Evolutionary conservation across 2,888 invertebrate genomes (phyloP), one percentile per base, ranked within the genome.

Genomic region (Trissolcus japonicus): DNA sequence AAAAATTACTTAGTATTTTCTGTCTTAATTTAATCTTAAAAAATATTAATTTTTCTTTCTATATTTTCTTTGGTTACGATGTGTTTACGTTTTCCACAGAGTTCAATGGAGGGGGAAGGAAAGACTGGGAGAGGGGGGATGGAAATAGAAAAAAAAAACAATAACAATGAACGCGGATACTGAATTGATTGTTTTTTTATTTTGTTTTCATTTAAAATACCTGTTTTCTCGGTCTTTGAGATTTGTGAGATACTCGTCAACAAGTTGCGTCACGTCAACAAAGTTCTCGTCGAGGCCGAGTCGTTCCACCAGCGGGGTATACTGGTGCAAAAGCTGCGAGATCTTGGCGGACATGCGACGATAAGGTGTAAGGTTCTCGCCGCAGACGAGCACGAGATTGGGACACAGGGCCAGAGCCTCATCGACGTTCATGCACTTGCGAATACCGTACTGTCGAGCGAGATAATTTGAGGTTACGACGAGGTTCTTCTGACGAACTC

Each of bases 241-340:
- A 7, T 14, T 40, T 2, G 46, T 75, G 14, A 16, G 46, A 6
- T 82, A 80, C 35, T 84, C 85, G 79, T 91, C 90, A 53, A 94
- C 92, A 83, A 94, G 85, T 69, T 92, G 91, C 79, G 95, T 94
- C 79, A 96, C 93, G 90, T 96, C 96, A 82, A 96, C 90, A 88
- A 91, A 96, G 87, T 95, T 95, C 87, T 96, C 96, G 89, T 96
- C 96, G 85, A 96, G 92, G 13, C 96, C 96, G 65, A 96, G 90
- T 84, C 95, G 93, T 88, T 96, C 96, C 0, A 96, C 95, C 57
- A 92, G 89, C 59, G 92, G 91, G 69, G 94, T 94, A 90, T 93
- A 95, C 83, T 92, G 92, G 80, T 93, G 92, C 77, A 96, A 89
- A 76, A 94, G 89, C 74, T 92, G 92, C 80, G 94, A 94, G 78